phyloP scores from a whole-genome alignment of 2,113 vertebrate genomes.

The Callopanchax toddi region DNA sequence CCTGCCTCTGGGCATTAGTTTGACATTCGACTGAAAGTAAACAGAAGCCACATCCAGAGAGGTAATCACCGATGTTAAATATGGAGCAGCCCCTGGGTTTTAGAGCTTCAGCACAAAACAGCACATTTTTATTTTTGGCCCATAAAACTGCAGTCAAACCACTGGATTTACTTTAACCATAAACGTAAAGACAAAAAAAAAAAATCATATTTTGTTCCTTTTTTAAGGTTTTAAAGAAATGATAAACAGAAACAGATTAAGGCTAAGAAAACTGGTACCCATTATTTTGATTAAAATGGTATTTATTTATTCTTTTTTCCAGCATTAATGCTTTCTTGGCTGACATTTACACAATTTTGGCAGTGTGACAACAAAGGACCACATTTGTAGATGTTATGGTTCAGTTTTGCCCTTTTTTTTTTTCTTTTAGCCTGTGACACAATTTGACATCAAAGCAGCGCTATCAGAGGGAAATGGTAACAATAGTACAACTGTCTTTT shows the following conservation, averaged over 20 bases:
- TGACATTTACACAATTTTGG: constrained; percentile 58
- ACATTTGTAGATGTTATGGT: constrained; percentile 26
- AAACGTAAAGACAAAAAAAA: not conserved
- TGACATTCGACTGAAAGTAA: constrained; percentile 58
- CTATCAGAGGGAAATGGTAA: constrained; percentile 46
- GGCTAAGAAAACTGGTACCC: constrained; percentile 45
- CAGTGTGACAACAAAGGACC: constrained; percentile 43
- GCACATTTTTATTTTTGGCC: not conserved
- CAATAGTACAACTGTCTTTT: constrained; percentile 65
- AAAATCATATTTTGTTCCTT: no score
- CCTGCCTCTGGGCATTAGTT: constrained; percentile 56
- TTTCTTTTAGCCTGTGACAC: constrained; percentile 35
- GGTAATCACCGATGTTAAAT: constrained; percentile 32
- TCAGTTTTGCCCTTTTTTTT: constrained; percentile 8
- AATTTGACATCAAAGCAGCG: constrained; percentile 56
- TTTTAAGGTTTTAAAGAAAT: constrained; percentile 5
- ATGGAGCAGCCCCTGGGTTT: constrained; percentile 18
- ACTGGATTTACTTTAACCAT: not conserved
- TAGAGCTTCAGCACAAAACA: constrained; percentile 8
- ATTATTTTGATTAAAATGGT: constrained; percentile 38
- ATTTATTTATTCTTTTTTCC: constrained; percentile 44
- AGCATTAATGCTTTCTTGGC: constrained; percentile 25
- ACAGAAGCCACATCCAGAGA: constrained; percentile 44
- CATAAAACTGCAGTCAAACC: not conserved
- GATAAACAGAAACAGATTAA: constrained; percentile 15